These are phyloP conservation scores for Peromyscus nudipes DNA, from an alignment of 2,797 vertebrate genomes.

Conservation along the genomic window DNA sequence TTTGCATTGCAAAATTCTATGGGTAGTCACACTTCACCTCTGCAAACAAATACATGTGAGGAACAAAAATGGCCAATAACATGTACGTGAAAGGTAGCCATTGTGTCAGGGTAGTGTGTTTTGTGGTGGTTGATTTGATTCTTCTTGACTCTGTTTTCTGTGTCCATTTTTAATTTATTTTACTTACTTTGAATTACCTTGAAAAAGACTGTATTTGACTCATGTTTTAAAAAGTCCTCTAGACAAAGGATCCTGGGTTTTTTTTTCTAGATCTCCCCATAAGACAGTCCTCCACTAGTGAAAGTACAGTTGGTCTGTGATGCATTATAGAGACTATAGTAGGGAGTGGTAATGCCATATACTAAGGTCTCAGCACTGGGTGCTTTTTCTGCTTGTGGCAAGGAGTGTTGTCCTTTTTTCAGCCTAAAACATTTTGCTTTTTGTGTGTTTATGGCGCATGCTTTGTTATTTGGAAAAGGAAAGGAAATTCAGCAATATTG, in stretches of 20 bases:
- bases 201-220: constrained; percentile 37
- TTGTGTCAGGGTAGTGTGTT: no score
- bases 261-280: constrained; percentile 11
- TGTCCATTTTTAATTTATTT: not conserved
- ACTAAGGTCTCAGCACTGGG: not conserved
- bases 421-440: constrained; percentile 63
- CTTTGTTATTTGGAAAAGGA: constrained; percentile 56
- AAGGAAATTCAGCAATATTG: not conserved
- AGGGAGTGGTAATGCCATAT: not conserved
- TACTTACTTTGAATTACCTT: constrained; percentile 20
- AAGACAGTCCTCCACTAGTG: not conserved
- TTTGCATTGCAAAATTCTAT: not conserved
- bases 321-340: not conserved
- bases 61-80: not conserved
- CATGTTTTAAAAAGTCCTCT: not conserved
- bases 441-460: constrained; percentile 4
- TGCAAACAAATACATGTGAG: not conserved
- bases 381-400: not conserved
- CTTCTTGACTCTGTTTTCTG: not conserved
- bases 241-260: not conserved
- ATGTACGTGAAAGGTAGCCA: rapidly evolving
- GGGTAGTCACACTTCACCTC: not conserved
- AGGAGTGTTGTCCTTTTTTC: not conserved
- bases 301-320: not conserved
- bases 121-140: not conserved